Percentiles rank a stretch among this genome's conserved stretches.
Evolutionary conservation across 2,113 vertebrate species (phyloP).

Genomic region (Clupea harengus): DNA sequence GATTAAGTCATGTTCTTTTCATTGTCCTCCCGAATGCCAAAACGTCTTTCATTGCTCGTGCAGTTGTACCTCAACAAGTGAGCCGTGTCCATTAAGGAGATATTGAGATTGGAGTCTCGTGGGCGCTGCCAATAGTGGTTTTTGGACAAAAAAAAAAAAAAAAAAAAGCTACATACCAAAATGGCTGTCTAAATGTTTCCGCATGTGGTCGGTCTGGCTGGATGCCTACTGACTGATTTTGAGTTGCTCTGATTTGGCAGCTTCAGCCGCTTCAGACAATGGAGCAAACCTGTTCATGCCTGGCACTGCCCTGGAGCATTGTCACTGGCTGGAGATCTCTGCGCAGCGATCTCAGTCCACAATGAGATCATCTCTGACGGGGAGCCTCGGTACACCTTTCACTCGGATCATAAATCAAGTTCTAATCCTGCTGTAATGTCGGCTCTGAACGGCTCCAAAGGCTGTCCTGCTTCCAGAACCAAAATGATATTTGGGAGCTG

Average conservation of each 20-base stretch:
- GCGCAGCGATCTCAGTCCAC: background rate
- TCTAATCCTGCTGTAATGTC: background rate
- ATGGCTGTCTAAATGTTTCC: conserved; percentile 48
- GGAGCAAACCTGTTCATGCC: conserved; percentile 9
- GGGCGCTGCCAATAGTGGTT: conserved; percentile 34
- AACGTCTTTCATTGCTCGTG: conserved; percentile 33
- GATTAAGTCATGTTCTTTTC: conserved; percentile 22
- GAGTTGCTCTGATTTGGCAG: conserved; percentile 24
- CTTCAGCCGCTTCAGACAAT: conserved; percentile 26
- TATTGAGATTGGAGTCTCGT: conserved; percentile 6
- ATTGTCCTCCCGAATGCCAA: conserved; percentile 19
- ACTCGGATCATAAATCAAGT: background rate
- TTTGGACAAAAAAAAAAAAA: background rate
- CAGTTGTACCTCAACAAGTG: conserved; percentile 25
- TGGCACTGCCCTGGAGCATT: background rate
- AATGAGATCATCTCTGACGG: background rate
- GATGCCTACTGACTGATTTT: conserved; percentile 27
- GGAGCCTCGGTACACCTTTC: background rate
- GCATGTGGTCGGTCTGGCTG: conserved; percentile 32
- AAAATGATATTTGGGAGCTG: background rate
- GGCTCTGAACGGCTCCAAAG: background rate
- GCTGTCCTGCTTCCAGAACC: background rate
- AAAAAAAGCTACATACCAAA: conserved; percentile 24
- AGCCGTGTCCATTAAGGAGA: conserved; percentile 32
- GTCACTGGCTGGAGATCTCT: background rate